A percentile compares a stretch with the other conserved stretches of the same genome.
phyloP scores from a whole-genome alignment of 2,888 invertebrate genomes.

The Notodonta dromedarius region DNA sequence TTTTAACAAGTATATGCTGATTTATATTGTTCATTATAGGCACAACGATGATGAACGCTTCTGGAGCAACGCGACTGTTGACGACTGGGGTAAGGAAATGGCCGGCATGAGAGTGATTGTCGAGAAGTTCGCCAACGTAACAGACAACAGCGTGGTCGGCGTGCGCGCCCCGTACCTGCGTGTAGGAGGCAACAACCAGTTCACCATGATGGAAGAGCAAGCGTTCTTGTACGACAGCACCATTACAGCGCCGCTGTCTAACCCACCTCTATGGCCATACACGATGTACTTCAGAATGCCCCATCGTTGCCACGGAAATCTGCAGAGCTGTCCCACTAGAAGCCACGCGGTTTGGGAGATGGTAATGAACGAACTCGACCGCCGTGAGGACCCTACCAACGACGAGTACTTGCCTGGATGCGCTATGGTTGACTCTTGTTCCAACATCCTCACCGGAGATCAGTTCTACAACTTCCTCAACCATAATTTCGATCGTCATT shows the following conservation, averaged over 20 bases:
- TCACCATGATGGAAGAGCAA: conserved; percentile 98
- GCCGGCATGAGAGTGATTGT: conserved; percentile 96
- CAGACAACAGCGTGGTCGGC: conserved; percentile 96
- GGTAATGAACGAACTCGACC: conserved; percentile 97
- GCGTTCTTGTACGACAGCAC: conserved; percentile 98
- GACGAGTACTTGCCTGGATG: conserved; percentile 96
- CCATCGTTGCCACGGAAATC: conserved; percentile 95
- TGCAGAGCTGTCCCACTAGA: conserved; percentile 95
- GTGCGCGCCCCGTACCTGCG: conserved; percentile 95
- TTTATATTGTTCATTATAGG: conserved; percentile 65
- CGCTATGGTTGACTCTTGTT: conserved; percentile 97
- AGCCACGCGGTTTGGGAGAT: conserved; percentile 98
- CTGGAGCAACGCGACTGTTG: conserved; percentile 96
- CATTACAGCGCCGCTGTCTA: conserved; percentile 95
- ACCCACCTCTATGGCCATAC: conserved; percentile 98
- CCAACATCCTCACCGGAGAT: conserved; percentile 95
- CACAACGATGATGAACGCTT: conserved; percentile 96
- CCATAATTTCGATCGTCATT: conserved; percentile 96
- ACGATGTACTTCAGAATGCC: conserved; percentile 99
- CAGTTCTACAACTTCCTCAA: conserved; percentile 97
- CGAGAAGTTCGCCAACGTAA: conserved; percentile 95
- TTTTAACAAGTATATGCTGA: background rate
- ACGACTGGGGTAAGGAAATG: conserved; percentile 98
- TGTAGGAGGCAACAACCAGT: conserved; percentile 97
- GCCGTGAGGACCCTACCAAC: conserved; percentile 94